Base-by-base conservation (phyloP, 2,113 vertebrate genomes). In the Mastomys coucha region DNA sequence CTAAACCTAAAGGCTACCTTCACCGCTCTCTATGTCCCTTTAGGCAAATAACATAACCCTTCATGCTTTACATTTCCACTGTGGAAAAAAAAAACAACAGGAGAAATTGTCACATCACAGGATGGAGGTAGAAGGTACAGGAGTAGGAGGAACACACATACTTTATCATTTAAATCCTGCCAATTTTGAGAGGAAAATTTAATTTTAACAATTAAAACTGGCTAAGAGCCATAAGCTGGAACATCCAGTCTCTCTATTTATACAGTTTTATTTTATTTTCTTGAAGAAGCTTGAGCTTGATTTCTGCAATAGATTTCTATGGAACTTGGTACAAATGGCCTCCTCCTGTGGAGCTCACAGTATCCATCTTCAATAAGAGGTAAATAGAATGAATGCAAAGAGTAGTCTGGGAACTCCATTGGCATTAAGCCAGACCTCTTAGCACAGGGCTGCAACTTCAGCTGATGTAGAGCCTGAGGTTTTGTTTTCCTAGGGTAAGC, bases 201-300 rank as follows among this genome's bases (percentile, higher is more conserved):
- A 77, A 82, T 82, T 95, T 88, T 58, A 96, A 94, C 80, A 91
- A 76, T 81, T 93, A 93, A 16, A 97, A 95, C 19, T 53, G 13
- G 63, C 93, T 12, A 93, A 42, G 1, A n/a, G 51, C 86, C 42
- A 76, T 82, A 94, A 96, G 91, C 17, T 14, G 70, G 13, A 31
- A 87, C 13, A 91, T 75, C 8, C 4, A 91, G 10, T 76, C 53
- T 78, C 81, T 93, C 63, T 75, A 77, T 67, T 89, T 92, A 60
- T 78, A 93, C 58, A 89, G 67, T 0, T 65, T 63, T 63, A n/a
- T n/a, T 63, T 1, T 81, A 67, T 88, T 7, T 39, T 67, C 80
- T 36, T 87, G 89, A 87, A 45, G 67, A 84, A 97, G 86, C 8
- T 13, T 9, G 2, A 67, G 7, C 92, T 96, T 86, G 19, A 82